Evolutionary conservation across 2,888 invertebrate genomes (phyloP).

Genomic region (Brassicogethes aeneus): DNA sequence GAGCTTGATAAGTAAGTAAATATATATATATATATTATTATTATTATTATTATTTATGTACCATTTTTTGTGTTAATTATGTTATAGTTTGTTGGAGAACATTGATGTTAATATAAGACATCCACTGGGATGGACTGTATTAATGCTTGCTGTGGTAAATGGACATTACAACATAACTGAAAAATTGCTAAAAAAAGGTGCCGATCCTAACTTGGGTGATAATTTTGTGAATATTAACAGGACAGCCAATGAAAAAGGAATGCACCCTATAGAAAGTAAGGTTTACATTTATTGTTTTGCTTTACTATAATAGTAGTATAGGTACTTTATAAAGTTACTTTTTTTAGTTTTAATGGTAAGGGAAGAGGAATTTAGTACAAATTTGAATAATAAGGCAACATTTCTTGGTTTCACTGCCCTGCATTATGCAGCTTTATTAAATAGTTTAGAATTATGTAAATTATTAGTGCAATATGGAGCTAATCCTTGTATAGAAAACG

Average conservation of each 20-base stretch:
- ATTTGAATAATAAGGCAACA: conserved; percentile 60
- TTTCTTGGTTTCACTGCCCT: conserved; percentile 81
- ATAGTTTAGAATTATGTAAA: conserved; percentile 54
- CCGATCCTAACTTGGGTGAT: conserved; percentile 67
- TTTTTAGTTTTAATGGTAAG: conserved; percentile 51
- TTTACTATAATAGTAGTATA: not conserved
- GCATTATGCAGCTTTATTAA: conserved; percentile 78
- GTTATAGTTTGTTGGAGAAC: conserved; percentile 39
- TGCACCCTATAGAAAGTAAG: conserved; percentile 66
- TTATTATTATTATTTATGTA: conserved; percentile 1
- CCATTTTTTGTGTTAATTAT: too few relatives aligned
- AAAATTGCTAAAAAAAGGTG: conserved; percentile 62
- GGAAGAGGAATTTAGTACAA: conserved; percentile 74
- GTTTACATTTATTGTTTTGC: conserved; percentile 5
- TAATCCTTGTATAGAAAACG: conserved; percentile 65
- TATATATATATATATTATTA: conserved; percentile 2
- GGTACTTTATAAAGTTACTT: too few relatives aligned
- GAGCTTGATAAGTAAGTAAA: conserved; percentile 42
- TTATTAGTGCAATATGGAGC: conserved; percentile 64
- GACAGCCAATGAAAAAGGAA: conserved; percentile 54
- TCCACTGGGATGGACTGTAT: conserved; percentile 75
- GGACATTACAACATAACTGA: conserved; percentile 52
- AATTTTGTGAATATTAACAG: conserved; percentile 63
- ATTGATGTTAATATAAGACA: conserved; percentile 63
- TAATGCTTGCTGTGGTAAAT: conserved; percentile 79